Conservation (phyloP, 2,113 vertebrate species). For the Boleophthalmus pectinirostris region DNA sequence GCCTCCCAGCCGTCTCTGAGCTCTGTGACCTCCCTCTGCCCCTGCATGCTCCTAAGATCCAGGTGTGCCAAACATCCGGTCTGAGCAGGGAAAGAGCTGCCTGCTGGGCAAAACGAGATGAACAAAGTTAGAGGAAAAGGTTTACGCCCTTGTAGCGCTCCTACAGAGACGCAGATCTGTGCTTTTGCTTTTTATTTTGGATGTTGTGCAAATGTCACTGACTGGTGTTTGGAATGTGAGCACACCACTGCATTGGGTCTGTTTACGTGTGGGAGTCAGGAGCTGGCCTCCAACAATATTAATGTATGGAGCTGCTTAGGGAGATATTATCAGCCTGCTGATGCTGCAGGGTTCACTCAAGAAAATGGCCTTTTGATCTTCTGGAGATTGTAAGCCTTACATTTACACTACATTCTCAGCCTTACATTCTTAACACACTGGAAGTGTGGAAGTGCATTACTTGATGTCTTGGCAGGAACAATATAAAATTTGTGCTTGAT, state of each 20-base stretch:
- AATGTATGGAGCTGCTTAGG: constrained; percentile 39
- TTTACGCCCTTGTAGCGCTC: constrained; percentile 28
- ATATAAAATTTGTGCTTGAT: not conserved
- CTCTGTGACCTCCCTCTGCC: constrained; percentile 49
- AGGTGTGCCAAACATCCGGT: constrained; percentile 59
- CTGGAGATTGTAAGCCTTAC: constrained; percentile 2
- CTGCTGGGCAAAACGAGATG: constrained; percentile 46
- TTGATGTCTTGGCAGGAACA: not conserved
- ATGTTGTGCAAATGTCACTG: constrained; percentile 64
- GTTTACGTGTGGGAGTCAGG: constrained; percentile 36
- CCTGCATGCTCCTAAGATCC: constrained; percentile 45
- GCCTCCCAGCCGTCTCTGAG: constrained; percentile 38
- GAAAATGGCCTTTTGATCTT: constrained; percentile 5
- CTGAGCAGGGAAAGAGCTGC: constrained; percentile 50
- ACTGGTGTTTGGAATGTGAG: constrained; percentile 55
- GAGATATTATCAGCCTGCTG: constrained; percentile 33
- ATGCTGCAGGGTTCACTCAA: constrained; percentile 10
- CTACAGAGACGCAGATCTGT: constrained; percentile 48
- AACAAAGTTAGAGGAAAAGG: constrained; percentile 56
- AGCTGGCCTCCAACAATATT: constrained; percentile 36
- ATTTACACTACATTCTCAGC: not conserved
- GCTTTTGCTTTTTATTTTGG: constrained; percentile 42
- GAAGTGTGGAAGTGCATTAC: not conserved
- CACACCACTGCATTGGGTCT: constrained; percentile 45
- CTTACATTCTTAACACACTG: not conserved